Conservation (phyloP, 2,113 vertebrate genomes). For the Myanophis thanlyinensis region DNA sequence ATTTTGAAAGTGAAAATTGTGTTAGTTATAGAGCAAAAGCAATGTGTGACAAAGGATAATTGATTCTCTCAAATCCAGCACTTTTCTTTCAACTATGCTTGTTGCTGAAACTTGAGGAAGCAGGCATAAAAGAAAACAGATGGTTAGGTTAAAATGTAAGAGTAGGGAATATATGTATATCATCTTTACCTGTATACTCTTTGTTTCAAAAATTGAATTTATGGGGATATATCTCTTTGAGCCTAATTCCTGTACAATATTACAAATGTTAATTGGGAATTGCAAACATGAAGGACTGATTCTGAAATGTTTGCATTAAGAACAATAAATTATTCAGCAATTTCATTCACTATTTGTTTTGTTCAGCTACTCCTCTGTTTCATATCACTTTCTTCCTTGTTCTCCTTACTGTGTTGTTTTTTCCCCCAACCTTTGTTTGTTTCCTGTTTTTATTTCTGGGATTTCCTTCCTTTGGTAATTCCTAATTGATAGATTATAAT, state of each 20-base stretch:
- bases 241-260: background rate
- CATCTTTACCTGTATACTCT: background rate
- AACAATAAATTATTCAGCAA: background rate
- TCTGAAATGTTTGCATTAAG: background rate
- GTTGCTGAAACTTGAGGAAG: background rate
- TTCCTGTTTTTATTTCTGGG: background rate
- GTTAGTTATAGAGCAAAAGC: background rate
- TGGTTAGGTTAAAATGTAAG: background rate
- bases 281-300: background rate
- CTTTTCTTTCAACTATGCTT: background rate
- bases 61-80: too few relatives aligned
- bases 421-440: background rate
- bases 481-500: background rate
- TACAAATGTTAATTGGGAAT: constrained; percentile 1
- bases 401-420: background rate
- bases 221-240: background rate
- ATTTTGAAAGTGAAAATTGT: background rate
- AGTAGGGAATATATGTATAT: background rate
- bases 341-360: background rate
- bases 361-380: background rate
- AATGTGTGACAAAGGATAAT: background rate
- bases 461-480: constrained; percentile 1
- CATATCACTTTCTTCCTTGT: background rate
- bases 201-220: background rate
- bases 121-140: background rate